Conservation (phyloP, 2,113 vertebrate species). For the Nyctereutes procyonoides region DNA sequence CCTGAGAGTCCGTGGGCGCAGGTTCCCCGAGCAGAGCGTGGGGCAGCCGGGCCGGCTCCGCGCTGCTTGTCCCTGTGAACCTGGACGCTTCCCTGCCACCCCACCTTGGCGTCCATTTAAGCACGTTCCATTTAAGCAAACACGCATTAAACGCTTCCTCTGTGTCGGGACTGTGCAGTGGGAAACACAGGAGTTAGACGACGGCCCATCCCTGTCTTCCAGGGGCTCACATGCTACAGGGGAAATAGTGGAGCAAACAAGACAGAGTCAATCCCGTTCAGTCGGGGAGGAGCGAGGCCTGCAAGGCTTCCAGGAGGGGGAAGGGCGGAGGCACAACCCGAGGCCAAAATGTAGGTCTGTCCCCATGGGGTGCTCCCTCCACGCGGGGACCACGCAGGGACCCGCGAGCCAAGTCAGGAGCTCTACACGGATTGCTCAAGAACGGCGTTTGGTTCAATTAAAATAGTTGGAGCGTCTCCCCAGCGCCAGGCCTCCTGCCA, state of each 20-base stretch:
- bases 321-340: no score
- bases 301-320: no score
- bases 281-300: no score
- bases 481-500: conserved; percentile 45
- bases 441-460: conserved; percentile 27
- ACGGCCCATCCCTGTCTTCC: background rate
- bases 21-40: no score
- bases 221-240: background rate
- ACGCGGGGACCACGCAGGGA: background rate
- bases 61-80: no score
- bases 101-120: background rate
- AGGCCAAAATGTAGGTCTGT: no score
- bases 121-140: background rate
- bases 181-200: background rate
- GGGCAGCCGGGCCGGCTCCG: no score
- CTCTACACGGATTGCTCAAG: background rate
- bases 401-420: background rate
- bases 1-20: no score
- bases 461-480: conserved; percentile 58
- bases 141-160: rapidly evolving
- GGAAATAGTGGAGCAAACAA: background rate
- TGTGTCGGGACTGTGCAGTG: background rate
- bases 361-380: no score
- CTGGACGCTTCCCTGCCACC: no score
- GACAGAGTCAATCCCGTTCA: background rate